Evolutionary conservation across 2,888 invertebrate genomes (phyloP), one percentile per base, ranked within the genome.

Genomic region (Dryobotodes eremita): DNA sequence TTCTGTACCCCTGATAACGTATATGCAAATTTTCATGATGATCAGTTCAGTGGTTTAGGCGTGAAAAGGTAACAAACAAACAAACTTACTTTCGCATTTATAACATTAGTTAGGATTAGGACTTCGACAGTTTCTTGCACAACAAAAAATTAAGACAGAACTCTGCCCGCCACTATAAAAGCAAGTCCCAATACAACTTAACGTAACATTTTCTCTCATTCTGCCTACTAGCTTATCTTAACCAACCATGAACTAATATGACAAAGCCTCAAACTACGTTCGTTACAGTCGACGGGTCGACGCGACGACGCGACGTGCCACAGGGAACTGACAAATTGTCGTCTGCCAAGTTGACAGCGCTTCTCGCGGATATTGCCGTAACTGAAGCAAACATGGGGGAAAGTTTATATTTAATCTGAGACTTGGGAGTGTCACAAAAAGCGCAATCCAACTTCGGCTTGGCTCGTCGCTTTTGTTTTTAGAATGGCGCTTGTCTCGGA

Each of bases 321-420:
- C 84, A 80, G 82, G 86, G 86, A 89, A 82, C 87, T 89, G 90
- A 91, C 91, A 92, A 93, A 93, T 92, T 90, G 91, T 92, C 91
- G 93, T 93, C 93, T 93, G 86, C 84, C 85, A 87, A 87, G 70
- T 82, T 86, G 90, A 90, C 89, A 85, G 90, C 82, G 82, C 87
- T 82, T 89, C 90, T 88, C 79, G 85, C 91, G 92, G 92, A 93
- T 92, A 92, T 93, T 91, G 92, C 91, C 89, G 89, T 89, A 89
- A 89, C 89, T 89, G 90, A 90, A 79, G 88, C 90, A 90, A 90
- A 89, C 88, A 89, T 87, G 85, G 83, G 85, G 87, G 79, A 83
- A 94, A 94, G 92, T 94, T 95, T 94, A 92, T 93, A 93, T 95
- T 94, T 94, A 94, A 94, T 94, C 94, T 93, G 86, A 82, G 88